Conservation (phyloP, 2,888 invertebrate species). For the Slavum lentiscoides region DNA sequence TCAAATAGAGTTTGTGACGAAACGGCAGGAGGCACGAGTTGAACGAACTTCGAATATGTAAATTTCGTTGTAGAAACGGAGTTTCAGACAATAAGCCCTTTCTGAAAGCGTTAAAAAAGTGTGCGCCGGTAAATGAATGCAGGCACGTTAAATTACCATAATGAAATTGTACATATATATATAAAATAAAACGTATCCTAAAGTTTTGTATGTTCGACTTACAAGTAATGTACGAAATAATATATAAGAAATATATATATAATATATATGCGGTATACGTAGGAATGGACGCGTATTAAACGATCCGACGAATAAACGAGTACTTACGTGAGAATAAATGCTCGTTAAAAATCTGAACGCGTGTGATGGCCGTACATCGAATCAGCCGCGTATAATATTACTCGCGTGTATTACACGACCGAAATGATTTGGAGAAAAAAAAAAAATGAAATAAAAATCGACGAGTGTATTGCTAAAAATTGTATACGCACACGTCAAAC, state of each 20-base stretch:
- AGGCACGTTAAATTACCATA: conserved; percentile 48
- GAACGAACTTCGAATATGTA: conserved; percentile 39
- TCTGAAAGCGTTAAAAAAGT: conserved; percentile 16
- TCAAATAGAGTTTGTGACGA: conserved; percentile 11
- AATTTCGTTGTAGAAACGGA: conserved; percentile 32
- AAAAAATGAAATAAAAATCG: no score
- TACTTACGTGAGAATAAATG: background rate
- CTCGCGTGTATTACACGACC: conserved; percentile 6
- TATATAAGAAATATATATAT: background rate
- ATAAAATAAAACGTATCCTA: conserved; percentile 3
- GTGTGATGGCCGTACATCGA: background rate
- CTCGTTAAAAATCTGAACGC: conserved; percentile 38
- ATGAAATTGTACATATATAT: conserved; percentile 36
- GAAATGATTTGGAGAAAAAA: conserved; percentile 6
- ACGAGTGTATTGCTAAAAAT: no score
- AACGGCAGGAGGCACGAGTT: background rate
- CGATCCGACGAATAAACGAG: conserved; percentile 13
- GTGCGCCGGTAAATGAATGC: conserved; percentile 11
- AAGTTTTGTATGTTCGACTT: conserved; percentile 35
- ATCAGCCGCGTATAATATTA: conserved; percentile 3
- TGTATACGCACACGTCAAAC: no score
- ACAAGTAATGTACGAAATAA: conserved; percentile 14
- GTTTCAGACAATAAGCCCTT: conserved; percentile 18
- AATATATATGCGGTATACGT: conserved; percentile 2
- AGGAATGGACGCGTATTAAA: background rate